These are phyloP conservation scores for Equus przewalskii DNA, from an alignment of 2,113 vertebrate genomes.

Conservation along the genomic window DNA sequence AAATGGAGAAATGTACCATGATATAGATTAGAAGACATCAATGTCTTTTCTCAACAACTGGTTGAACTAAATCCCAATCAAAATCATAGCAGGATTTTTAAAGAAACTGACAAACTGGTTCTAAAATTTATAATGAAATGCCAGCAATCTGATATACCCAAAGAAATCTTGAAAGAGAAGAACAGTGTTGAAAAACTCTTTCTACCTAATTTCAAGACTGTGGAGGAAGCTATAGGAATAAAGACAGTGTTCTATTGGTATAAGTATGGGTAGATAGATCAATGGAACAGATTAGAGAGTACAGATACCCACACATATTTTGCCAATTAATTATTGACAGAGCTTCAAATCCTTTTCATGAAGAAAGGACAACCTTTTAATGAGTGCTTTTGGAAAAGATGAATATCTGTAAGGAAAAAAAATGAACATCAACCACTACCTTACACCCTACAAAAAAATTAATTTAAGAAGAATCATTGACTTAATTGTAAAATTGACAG, in stretches of 20 bases:
- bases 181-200: not conserved
- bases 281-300: not conserved
- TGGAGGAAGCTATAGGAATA: not conserved
- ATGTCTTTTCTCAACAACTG: not conserved
- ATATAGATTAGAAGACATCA: not conserved
- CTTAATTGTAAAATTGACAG: not conserved
- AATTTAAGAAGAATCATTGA: not conserved
- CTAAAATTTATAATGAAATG: conserved; percentile 21
- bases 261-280: not conserved
- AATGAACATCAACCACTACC: rapidly evolving
- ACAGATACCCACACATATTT: not conserved
- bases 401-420: not conserved
- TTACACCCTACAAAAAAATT: not conserved
- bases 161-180: not conserved
- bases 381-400: not conserved
- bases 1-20: not conserved
- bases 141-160: not conserved
- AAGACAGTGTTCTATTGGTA: not conserved
- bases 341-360: not conserved
- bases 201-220: not conserved
- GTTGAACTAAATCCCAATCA: not conserved
- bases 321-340: not conserved
- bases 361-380: not conserved
- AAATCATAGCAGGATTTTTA: not conserved
- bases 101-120: not conserved